phyloP scores from a whole-genome alignment of 2,888 invertebrate species.

The Acrobasis suavella region DNA sequence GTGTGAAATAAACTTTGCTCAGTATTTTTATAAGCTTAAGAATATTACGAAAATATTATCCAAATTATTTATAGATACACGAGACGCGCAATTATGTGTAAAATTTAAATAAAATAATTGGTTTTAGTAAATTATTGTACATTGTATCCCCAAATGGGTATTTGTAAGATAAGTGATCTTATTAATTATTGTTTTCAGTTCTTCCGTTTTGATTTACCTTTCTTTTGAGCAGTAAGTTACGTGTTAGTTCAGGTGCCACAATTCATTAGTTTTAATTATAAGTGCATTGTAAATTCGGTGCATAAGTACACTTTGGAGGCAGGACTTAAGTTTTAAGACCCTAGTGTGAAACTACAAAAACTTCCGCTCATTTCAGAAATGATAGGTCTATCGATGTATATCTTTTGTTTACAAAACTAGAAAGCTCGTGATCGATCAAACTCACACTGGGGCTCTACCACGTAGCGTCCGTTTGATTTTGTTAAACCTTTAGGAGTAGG shows the following conservation, averaged over 20 bases:
- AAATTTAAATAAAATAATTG: slow-evolving; percentile 45
- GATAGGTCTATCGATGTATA: neutral
- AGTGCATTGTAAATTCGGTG: slow-evolving; percentile 48
- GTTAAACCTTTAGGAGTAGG: slow-evolving; percentile 49
- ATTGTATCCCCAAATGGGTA: slow-evolving; percentile 39
- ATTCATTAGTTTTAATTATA: slow-evolving; percentile 52
- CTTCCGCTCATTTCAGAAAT: neutral
- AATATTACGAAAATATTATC: slow-evolving; percentile 64
- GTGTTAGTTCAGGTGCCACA: slow-evolving; percentile 57
- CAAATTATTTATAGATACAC: slow-evolving; percentile 69
- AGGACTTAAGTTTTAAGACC: neutral
- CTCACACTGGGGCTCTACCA: slow-evolving; percentile 24
- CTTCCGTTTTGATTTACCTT: slow-evolving; percentile 58
- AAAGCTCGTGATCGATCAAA: neutral
- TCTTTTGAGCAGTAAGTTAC: slow-evolving; percentile 53
- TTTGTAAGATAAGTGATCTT: slow-evolving; percentile 38
- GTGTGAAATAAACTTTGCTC: slow-evolving; percentile 76
- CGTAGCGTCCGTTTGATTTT: slow-evolving; percentile 48
- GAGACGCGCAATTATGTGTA: slow-evolving; percentile 60
- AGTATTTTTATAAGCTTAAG: slow-evolving; percentile 80
- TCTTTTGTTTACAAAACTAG: neutral
- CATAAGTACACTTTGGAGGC: slow-evolving; percentile 18
- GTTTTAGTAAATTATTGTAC: slow-evolving; percentile 58
- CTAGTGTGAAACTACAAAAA: neutral
- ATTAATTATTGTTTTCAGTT: slow-evolving; percentile 47